These are phyloP conservation scores for Lissonota sp. DNA, from an alignment of 2,888 invertebrate species.

Conservation along the genomic window DNA sequence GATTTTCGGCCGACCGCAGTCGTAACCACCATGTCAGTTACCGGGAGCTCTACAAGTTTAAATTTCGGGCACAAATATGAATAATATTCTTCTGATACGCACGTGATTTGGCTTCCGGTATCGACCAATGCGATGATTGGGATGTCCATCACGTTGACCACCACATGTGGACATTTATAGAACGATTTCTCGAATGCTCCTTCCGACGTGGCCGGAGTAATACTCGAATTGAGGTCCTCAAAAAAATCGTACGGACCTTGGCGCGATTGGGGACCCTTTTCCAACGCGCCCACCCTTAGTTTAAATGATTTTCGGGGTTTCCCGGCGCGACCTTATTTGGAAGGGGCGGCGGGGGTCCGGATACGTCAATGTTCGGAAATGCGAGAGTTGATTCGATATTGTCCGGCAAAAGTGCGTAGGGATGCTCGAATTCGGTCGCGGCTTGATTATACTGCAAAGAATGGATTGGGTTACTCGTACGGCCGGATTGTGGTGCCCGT, in stretches of 20 bases:
- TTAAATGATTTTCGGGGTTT: slow-evolving; percentile 46
- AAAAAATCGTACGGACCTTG: slow-evolving; percentile 25
- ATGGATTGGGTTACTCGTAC: no score
- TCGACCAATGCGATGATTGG: slow-evolving; percentile 54
- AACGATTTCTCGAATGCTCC: no score
- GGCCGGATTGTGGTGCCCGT: no score
- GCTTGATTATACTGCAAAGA: no score
- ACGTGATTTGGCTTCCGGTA: slow-evolving; percentile 64
- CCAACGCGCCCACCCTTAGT: slow-evolving; percentile 46
- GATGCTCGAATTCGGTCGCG: no score
- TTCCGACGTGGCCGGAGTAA: no score
- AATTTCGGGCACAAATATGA: slow-evolving; percentile 23
- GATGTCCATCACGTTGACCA: slow-evolving; percentile 32
- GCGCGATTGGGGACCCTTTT: slow-evolving; percentile 42
- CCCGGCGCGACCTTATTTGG: not conserved
- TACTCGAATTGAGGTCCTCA: slow-evolving; percentile 41
- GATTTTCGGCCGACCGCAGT: slow-evolving; percentile 57
- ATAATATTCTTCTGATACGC: slow-evolving; percentile 59
- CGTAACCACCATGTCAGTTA: slow-evolving; percentile 51
- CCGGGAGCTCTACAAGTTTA: slow-evolving; percentile 48
- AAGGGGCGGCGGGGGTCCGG: not conserved
- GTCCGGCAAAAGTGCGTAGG: no score
- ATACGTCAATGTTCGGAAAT: not conserved
- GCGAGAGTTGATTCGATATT: no score
- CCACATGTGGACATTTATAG: slow-evolving; percentile 45